Conservation (phyloP, 2,888 invertebrate genomes). For the Oscheius sp. region DNA sequence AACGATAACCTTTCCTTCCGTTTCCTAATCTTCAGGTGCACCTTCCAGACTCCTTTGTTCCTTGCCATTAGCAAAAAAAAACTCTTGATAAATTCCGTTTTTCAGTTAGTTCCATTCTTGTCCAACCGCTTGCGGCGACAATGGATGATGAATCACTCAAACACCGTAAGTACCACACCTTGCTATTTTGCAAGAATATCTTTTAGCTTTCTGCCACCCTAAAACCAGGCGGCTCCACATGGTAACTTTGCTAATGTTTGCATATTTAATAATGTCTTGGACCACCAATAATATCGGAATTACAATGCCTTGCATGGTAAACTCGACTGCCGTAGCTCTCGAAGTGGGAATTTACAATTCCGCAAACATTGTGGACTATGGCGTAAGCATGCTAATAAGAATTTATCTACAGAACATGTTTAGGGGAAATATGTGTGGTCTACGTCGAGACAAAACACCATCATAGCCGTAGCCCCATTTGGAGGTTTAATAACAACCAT, state of each 20-base stretch:
- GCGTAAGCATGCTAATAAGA: not conserved
- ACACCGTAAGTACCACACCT: too few relatives aligned
- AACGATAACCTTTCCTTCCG: not conserved
- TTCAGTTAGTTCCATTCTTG: too few relatives aligned
- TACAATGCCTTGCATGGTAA: slow-evolving; percentile 62
- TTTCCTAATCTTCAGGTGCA: not conserved
- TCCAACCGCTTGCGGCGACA: too few relatives aligned
- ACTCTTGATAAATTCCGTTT: not conserved
- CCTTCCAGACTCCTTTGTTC: not conserved
- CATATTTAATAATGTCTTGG: slow-evolving; percentile 57
- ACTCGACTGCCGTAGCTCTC: slow-evolving; percentile 59
- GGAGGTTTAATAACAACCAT: slow-evolving; percentile 47
- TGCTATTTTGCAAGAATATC: not conserved
- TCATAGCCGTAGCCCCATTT: slow-evolving; percentile 44
- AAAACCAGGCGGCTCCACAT: slow-evolving; percentile 58
- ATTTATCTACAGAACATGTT: not conserved
- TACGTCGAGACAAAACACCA: slow-evolving; percentile 39
- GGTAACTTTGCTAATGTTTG: slow-evolving; percentile 58
- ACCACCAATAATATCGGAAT: slow-evolving; percentile 60
- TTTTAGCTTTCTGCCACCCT: slow-evolving; percentile 47
- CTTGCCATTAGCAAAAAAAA: not conserved
- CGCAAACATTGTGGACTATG: slow-evolving; percentile 5
- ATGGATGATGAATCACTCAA: too few relatives aligned
- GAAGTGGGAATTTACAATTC: slow-evolving; percentile 12
- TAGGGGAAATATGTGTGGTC: slow-evolving; percentile 49